Base-by-base conservation (phyloP, 1,140 invertebrate species). In the Chironomus striatipennis region DNA sequence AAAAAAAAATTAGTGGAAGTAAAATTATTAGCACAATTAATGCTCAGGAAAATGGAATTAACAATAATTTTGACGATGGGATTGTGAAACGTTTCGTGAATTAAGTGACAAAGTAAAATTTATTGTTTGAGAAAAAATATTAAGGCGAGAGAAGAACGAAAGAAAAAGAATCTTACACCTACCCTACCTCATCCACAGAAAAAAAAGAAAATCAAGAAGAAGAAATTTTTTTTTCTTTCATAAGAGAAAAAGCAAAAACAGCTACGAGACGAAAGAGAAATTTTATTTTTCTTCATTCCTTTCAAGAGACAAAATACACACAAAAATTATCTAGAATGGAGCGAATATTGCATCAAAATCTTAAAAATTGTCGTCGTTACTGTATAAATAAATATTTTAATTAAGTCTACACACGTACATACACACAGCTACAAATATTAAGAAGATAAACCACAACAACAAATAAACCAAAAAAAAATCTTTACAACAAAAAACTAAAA, bases 21-120 rank as follows among this genome's bases (percentile, higher is more conserved):
- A n/a, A 57, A 57, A 57, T 57, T 57, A 57, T 57, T 57, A 57
- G n/a, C 47, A n/a, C 12, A 47, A 57, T n/a, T 12, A 57, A 57
- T 57, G 47, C 47, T 57, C 47, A 57, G 47, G 47, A 57, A 57
- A 57, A 57, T 57, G 47, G 47, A 57, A n/a, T 47, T 47, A 47
- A 57, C 12, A 57, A 57, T 12, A 57, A 57, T 57, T 57, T 57
- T 57, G 47, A 57, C 12, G 12, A 57, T 57, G 47, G 47, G 15
- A 57, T 57, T 57, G 47, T 15, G n/a, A 57, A 12, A 57, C 12
- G 12, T 57, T n/a, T n/a, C n/a, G 24, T n/a, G 43, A 57, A 5
- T 15, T 57, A 57, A 57, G 47, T 57, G 47, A 57, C 9, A n/a
- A 57, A 15, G 12, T 12, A 57, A 57, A 57, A 57, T 12, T 12